phyloP scores from a whole-genome alignment of 2,888 invertebrate species.

The Amphipyra tragopoginis region DNA sequence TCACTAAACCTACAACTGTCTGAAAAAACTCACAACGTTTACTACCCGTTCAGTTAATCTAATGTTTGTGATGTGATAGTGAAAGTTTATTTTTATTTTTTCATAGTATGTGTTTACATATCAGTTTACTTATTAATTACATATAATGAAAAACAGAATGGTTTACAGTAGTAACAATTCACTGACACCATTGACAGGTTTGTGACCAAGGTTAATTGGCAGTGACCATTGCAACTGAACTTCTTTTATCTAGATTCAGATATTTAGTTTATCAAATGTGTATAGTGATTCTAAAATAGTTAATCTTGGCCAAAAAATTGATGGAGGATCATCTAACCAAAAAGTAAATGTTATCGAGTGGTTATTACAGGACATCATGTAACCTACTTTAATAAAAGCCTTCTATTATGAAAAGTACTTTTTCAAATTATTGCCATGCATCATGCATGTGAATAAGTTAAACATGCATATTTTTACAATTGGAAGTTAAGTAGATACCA shows the following conservation, averaged over 20 bases:
- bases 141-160: no score
- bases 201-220: conserved; percentile 1
- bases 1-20: no score
- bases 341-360: not conserved
- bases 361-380: conserved; percentile 14
- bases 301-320: not conserved
- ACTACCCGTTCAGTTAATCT: no score
- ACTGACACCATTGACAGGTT: no score
- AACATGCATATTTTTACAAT: conserved; percentile 37
- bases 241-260: not conserved
- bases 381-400: conserved; percentile 16
- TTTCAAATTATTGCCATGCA: conserved; percentile 22
- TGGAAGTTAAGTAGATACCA: conserved; percentile 11
- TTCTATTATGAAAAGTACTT: not conserved
- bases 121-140: no score
- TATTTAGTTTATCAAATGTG: not conserved
- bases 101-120: no score
- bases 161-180: no score
- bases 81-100: no score
- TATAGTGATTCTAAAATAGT: not conserved
- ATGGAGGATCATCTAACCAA: not conserved
- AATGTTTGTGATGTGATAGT: no score
- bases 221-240: conserved; percentile 6
- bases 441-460: conserved; percentile 30
- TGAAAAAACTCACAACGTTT: no score